Base-by-base conservation (phyloP, 2,113 vertebrate species). In the Semicossyphus pulcher region DNA sequence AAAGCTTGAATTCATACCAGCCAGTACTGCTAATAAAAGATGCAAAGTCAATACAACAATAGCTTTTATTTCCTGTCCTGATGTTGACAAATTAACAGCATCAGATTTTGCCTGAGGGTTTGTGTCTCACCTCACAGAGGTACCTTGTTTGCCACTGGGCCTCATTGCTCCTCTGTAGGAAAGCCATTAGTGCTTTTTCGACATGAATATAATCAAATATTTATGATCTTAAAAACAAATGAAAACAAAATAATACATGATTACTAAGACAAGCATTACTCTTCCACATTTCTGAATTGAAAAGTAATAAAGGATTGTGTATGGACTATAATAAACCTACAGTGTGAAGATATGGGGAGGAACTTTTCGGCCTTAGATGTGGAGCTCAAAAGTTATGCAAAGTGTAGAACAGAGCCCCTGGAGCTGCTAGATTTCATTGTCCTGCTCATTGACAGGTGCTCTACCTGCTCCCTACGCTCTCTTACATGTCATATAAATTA, bases 401-500 rank as follows among this genome's bases (percentile, higher is more conserved):
- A 42, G 15, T 49, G 28, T 20, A 11, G n/a, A 73, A 58, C 57
- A 60, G 67, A 67, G 51, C 21, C 23, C 5, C 29, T 47, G 44
- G 34, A 71, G 23, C 20, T 45, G 47, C 3, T 10, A 32, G 26
- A 59, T 64, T 32, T 45, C 48, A 51, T 0, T 53, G 58, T 37
- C 48, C 62, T 14, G 37, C 29, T 63, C 66, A 20, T 3, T 57
- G 44, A 45, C 71, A 60, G 67, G 45, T 49, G 26, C 37, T 71
- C 41, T 48, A 34, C 11, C 48, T 53, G 59, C 48, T 76, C 44
- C 14, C 34, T 42, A 11, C 1, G 4, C 23, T 31, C 36, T 51
- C 36, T 65, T 44, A 44, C 44, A 69, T 44, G 56, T 54, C 16
- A 29, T 32, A 80, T 80, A 31, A 74, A 77, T 84, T 69, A 69